Evolutionary conservation across 2,797 vertebrate genomes (phyloP).

Genomic region (Lepidocolaptes lacrymiger): DNA sequence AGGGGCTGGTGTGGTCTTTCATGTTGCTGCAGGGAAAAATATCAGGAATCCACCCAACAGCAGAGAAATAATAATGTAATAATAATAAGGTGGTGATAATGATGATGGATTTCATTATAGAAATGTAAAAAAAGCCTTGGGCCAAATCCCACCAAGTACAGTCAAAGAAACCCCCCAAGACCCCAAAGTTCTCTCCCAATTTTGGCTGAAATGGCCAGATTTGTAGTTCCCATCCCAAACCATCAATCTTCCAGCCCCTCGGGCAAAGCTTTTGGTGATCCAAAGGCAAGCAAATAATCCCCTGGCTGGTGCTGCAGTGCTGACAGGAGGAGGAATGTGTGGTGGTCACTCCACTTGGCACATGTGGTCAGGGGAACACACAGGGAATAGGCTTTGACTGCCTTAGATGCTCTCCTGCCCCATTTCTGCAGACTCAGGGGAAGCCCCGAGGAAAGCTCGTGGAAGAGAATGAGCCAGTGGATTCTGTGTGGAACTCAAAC

Average conservation of each 20-base stretch:
- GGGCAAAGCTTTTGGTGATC: constrained; percentile 2
- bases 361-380: neutral
- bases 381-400: neutral
- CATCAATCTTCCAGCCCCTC: neutral
- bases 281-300: neutral
- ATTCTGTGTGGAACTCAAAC: neutral
- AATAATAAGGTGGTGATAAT: neutral
- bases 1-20: neutral
- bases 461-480: neutral
- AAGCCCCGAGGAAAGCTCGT: neutral
- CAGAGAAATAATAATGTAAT: constrained; percentile 8
- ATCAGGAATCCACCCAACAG: neutral
- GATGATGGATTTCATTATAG: neutral
- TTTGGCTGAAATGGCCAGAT: constrained; percentile 1
- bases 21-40: neutral
- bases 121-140: neutral
- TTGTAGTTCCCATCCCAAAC: neutral
- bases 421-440: neutral
- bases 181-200: neutral
- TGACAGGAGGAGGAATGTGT: neutral
- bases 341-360: neutral
- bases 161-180: constrained; percentile 5
- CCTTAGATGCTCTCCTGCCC: neutral
- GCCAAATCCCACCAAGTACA: neutral
- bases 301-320: neutral